Base-by-base conservation (phyloP, 2,113 vertebrate species). In the Oophaga pumilio region DNA sequence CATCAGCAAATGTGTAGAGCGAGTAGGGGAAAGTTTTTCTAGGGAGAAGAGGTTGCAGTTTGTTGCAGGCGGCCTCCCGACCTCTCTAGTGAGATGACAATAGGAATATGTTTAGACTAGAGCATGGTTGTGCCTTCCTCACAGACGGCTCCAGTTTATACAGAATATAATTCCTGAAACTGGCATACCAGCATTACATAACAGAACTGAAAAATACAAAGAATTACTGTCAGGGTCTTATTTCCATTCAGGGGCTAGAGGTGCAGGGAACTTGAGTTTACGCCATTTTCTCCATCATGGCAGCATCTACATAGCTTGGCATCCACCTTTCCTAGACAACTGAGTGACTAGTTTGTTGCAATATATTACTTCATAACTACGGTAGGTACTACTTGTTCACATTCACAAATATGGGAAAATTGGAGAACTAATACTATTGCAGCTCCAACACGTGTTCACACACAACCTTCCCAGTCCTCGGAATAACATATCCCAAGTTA, bases 1-100 rank as follows among this genome's bases (percentile, higher is more conserved):
- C 80, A 82, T 82, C 80, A 82, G 80, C 80, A 82, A 66, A 82
- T 68, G 79, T 66, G 60, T 33, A n/a, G 80, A 82, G 80, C 6
- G 62, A 68, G 60, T 24, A 66, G 22, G 60, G 76, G 22, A 68
- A 68, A 82, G 80, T 68, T 82, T 82, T 66, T 17, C 50, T 68
- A 82, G 80, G 43, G 43, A 66, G 59, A 24, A 52, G 80, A 82
- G 80, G 60, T 52, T 8, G 80, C 62, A 66, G 80, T 82, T 82
- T 68, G 80, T 82, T 11, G 43, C 80, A 17, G 80, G 43, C 60
- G 18, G 60, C 80, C 60, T 68, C 49, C 80, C 24, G 60, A 68
- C 80, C 60, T 22, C 60, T 66, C 26, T 68, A 68, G 62, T 50
- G 62, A 8, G 20, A 52, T 68, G 80, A 82, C 80, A 82, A 82